A percentile compares a stretch with the other conserved stretches of the same genome.
Conservation (phyloP, 2,113 vertebrate genomes). For the Rhineura floridana region DNA sequence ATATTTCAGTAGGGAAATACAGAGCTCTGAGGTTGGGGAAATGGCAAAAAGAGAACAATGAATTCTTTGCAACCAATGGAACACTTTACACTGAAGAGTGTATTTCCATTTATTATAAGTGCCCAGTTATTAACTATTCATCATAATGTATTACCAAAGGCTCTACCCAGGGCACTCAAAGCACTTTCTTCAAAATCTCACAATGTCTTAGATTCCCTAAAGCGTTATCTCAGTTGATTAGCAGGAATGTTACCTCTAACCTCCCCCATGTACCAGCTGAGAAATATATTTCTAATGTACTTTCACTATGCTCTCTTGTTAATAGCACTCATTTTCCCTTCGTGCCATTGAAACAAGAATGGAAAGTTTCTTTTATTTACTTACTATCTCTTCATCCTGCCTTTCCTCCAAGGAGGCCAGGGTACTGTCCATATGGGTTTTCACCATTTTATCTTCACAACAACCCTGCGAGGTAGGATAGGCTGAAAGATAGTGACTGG, state of each 20-base stretch:
- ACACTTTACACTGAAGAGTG: neutral
- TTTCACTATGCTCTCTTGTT: constrained; percentile 32
- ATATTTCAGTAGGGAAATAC: constrained; percentile 14
- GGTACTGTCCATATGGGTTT: neutral
- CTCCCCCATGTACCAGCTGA: constrained; percentile 49
- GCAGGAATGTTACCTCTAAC: neutral
- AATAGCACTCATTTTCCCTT: constrained; percentile 16
- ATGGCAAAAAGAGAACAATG: neutral
- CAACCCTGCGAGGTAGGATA: neutral
- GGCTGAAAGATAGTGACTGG: neutral
- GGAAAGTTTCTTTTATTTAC: constrained; percentile 16
- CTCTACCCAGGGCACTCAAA: constrained; percentile 32
- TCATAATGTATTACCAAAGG: constrained; percentile 13
- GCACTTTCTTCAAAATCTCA: constrained; percentile 20
- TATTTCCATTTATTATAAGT: constrained; percentile 45
- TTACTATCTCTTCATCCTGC: neutral
- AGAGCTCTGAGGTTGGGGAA: constrained; percentile 28
- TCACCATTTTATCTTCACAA: neutral
- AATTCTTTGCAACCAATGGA: neutral
- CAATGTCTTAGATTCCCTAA: constrained; percentile 30
- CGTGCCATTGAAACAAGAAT: constrained; percentile 23
- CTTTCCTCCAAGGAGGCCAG: neutral
- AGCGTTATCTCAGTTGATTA: constrained; percentile 17
- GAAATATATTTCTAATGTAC: constrained; percentile 42
- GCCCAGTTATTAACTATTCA: constrained; percentile 37